Conservation (phyloP, 2,797 vertebrate species). For the Artibeus lituratus region DNA sequence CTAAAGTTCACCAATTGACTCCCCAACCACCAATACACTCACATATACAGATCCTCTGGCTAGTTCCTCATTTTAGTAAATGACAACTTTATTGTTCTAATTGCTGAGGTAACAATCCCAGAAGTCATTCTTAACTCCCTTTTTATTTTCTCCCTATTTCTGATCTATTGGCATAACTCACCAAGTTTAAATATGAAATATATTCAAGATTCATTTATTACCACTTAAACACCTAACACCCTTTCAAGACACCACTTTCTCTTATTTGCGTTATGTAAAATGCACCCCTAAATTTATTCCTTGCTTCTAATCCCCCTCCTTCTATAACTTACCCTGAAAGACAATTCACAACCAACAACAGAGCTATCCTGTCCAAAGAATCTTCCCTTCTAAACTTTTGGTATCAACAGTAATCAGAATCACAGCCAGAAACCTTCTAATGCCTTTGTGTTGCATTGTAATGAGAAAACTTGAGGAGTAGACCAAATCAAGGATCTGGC, state of each 20-base stretch:
- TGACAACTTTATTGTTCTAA: background rate
- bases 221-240: background rate
- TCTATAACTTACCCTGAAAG: accelerated
- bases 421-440: background rate
- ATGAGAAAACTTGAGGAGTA: background rate
- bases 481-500: background rate
- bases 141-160: background rate
- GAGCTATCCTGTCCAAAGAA: background rate
- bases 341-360: background rate
- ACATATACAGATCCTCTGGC: background rate
- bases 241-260: background rate
- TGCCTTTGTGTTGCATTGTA: background rate
- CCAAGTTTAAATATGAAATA: background rate
- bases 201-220: background rate
- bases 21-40: too few relatives aligned
- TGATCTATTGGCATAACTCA: background rate
- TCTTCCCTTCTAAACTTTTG: background rate
- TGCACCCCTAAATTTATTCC: background rate
- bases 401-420: background rate
- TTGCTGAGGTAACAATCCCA: background rate
- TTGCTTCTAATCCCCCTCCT: background rate
- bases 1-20: background rate
- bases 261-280: background rate
- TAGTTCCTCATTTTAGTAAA: background rate
- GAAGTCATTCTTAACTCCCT: background rate